These are phyloP conservation scores for Staurois parvus DNA, from an alignment of 2,797 vertebrate species.

Conservation along the genomic window DNA sequence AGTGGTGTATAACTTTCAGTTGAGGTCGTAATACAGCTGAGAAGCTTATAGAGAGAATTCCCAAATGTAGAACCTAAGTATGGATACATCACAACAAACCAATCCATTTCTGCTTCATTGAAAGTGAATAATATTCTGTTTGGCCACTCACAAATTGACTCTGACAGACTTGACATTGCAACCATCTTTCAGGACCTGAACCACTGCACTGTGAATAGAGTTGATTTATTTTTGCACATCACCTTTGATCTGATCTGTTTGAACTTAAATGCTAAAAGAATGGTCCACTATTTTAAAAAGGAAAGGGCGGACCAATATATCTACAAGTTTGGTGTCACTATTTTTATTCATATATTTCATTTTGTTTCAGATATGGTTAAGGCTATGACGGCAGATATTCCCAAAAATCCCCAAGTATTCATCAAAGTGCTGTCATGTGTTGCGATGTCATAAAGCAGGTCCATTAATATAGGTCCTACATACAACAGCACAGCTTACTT, in stretches of 20 bases:
- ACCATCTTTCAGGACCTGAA: not conserved
- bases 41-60: slow-evolving; percentile 3
- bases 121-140: slow-evolving; percentile 1
- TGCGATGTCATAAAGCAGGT: not conserved
- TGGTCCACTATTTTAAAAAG: not conserved
- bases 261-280: not conserved
- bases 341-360: not conserved
- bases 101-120: slow-evolving; percentile 13
- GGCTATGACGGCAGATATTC: not conserved
- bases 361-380: not conserved
- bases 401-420: not conserved
- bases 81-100: not conserved
- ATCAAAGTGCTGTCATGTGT: too few relatives aligned
- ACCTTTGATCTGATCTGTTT: not conserved
- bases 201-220: not conserved
- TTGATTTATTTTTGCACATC: not conserved
- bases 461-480: not conserved
- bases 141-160: slow-evolving; percentile 1
- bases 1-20: slow-evolving; percentile 15
- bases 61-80: not conserved
- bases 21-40: slow-evolving; percentile 30
- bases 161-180: not conserved
- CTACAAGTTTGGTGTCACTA: not conserved
- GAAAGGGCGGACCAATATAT: not conserved
- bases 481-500: not conserved